Base-by-base conservation (phyloP, 1,140 invertebrate genomes). In the Aradophagus sp. region DNA sequence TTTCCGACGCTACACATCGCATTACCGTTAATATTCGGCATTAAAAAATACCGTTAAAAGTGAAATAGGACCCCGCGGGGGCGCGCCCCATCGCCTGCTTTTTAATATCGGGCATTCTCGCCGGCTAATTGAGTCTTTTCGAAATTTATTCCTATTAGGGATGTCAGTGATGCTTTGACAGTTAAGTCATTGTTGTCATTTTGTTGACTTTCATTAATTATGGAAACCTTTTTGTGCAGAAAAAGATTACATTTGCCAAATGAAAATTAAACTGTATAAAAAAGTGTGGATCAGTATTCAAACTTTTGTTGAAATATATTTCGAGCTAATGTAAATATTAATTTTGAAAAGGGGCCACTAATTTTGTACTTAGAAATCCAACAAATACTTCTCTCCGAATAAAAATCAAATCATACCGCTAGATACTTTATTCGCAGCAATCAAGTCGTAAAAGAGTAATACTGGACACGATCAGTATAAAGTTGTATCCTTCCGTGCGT, bases 1-100 rank as follows among this genome's bases (percentile, higher is more conserved):
- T 66, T 72, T 71, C 55, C 38, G 39, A 69, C 66, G 66, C 56
- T 62, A 56, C 66, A 70, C 67, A 63, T 70, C 67, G 63, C 67
- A 63, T 70, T 70, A 63, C 44, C 58, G 67, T 70, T 70, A 63
- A 63, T 69, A 69, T 69, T 69, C 11, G 17, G 66, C 56, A 69
- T 69, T 62, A 67, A 62, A 53, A 23, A 50, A 34, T 45, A 53
- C 7, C 34, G 34, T 45, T 53, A 53, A 62, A 62, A 48, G 41
- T 42, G 66, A 62, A 62, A 56, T 56, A 36, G 31, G 29, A 48
- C 26, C 42, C 31, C 31, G 47, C 16, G 36, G 59, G 66, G 65
- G 55, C 41, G 55, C 41, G 45, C 26, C 52, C 8, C 8, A 65
- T 39, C 31, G 47, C 14, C 38, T 15, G 16, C 35, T 68, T 68